Base-by-base conservation (phyloP, 2,797 vertebrate genomes). In the Anguilla obscura region DNA sequence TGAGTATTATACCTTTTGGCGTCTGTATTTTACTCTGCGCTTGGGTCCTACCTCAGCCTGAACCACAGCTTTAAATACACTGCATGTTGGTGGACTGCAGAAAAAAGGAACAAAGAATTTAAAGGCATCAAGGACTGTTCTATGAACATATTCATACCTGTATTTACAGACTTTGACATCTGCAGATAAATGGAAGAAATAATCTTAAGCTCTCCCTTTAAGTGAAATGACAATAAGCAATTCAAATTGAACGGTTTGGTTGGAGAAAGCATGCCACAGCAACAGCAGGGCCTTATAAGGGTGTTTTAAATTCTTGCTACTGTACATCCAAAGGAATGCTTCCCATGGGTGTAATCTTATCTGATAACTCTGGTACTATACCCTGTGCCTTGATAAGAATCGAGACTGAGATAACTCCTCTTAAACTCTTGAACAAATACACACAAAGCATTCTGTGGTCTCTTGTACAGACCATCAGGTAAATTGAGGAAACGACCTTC, bases 401-500 rank as follows among this genome's bases (percentile, higher is more conserved):
- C 66, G 87, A 89, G 87, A 90, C 83, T 85, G 69, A 74, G 86
- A 82, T 71, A 18, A 90, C 80, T 85, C 10, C 74, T 79, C 74
- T 79, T 79, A 33, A 71, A 71, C 84, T 54, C 76, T 87, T 69
- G 60, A 45, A 76, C 36, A 87, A 52, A 88, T 85, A 84, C 9
- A 52, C 45, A 66, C 86, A 86, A 14, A 33, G 69, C 69, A 14
- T 36, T 36, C 30, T 36, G 4, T 36, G 3, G 14, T 33, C 0
- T 18, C 9, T 14, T 36, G 71, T 33, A 36, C 71, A 36, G 48
- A 56, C 50, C 83, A 80, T 88, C 18, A 60, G 88, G 85, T 87
- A 88, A 89, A 86, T 89, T 91, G 86, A 92, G 90, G 90, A 80
- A 91, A 89, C 86, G 84, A 88, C 88, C 87, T 87, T 85, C 91